Evolutionary conservation across 2,888 invertebrate genomes (phyloP).

Genomic region (Caenorhabditis imperialis): DNA sequence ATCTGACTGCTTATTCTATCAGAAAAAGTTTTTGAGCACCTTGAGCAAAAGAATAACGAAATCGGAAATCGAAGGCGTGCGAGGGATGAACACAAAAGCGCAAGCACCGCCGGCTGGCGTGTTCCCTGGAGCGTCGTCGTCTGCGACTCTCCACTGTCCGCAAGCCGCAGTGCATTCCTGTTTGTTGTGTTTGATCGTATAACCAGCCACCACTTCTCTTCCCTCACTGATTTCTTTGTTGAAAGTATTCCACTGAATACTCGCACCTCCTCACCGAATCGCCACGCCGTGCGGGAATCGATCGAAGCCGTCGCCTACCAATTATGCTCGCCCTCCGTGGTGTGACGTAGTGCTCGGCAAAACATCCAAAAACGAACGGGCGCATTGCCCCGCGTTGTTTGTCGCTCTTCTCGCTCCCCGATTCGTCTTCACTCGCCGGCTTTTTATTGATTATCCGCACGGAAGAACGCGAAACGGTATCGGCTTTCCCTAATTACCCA

Average conservation of each 20-base stretch:
- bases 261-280: background rate
- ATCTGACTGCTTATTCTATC: too few relatives aligned
- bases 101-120: slow-evolving; percentile 37
- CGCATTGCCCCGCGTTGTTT: slow-evolving; percentile 5
- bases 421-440: background rate
- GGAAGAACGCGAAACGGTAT: background rate
- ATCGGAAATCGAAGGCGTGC: background rate
- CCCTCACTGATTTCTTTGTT: slow-evolving; percentile 19
- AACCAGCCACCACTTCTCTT: slow-evolving; percentile 14
- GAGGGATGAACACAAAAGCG: background rate
- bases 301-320: slow-evolving; percentile 1
- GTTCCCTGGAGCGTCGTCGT: slow-evolving; percentile 14
- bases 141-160: slow-evolving; percentile 29
- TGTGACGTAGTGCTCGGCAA: slow-evolving; percentile 11
- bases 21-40: background rate
- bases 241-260: background rate
- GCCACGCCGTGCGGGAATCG: background rate
- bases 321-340: background rate
- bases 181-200: slow-evolving; percentile 42
- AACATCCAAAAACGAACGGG: slow-evolving; percentile 22
- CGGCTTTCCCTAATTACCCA: slow-evolving; percentile 8
- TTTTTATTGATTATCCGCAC: slow-evolving; percentile 1
- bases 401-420: background rate
- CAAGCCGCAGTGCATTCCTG: slow-evolving; percentile 25
- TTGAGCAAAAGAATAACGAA: too few relatives aligned